Conservation (phyloP, 2,888 invertebrate species). For the Heterodera filipjevi region DNA sequence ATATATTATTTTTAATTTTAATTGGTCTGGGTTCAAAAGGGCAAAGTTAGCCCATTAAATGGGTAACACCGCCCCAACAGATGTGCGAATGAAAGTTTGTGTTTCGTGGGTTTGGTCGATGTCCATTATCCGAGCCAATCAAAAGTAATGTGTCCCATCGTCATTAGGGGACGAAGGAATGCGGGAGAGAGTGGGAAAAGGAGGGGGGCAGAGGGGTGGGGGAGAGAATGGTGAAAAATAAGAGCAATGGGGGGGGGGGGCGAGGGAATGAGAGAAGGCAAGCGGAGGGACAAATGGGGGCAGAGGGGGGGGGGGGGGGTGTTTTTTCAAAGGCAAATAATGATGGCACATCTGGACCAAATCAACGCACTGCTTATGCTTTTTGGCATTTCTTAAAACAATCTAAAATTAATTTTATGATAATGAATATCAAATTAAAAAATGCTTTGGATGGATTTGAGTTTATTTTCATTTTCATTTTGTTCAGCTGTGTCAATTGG, state of each 20-base stretch:
- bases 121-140: neutral
- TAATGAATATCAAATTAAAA: neutral
- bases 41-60: neutral
- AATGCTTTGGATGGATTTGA: neutral
- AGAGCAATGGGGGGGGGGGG: neutral
- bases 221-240: neutral
- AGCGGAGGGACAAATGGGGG: neutral
- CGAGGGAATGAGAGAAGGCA: neutral
- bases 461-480: neutral
- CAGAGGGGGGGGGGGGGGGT: neutral
- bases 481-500: neutral
- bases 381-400: neutral
- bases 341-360: slow-evolving; percentile 1
- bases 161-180: neutral
- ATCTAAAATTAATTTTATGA: neutral
- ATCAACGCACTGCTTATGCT: neutral
- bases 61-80: neutral
- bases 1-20: neutral
- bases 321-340: neutral
- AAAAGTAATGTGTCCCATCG: neutral
- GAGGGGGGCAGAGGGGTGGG: neutral
- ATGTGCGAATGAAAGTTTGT: slow-evolving; percentile 2
- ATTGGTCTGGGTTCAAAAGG: slow-evolving; percentile 2
- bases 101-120: neutral
- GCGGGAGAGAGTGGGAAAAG: neutral